Evolutionary conservation across 2,888 invertebrate species (phyloP), one percentile per base, ranked within the genome.

Genomic region (Orchesellides sinensis): DNA sequence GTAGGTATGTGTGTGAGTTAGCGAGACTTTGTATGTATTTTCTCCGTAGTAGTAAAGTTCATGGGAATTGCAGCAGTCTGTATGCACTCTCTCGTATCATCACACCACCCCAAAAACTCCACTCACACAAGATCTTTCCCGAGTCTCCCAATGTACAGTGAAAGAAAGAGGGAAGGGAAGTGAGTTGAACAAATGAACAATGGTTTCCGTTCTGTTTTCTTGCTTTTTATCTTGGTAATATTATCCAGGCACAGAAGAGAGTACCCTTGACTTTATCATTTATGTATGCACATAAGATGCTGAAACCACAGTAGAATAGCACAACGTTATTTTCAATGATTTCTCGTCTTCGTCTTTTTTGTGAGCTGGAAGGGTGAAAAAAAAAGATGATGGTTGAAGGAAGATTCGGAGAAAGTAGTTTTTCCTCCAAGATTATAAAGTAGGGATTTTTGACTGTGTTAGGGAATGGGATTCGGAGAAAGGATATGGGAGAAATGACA

Each of bases 31-130:
- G n/a, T 54, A 45, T 29, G 10, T 21, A n/a, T 12, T 3, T 69
- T 52, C 21, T 52, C 21, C 23, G 69, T 69, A 73, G n/a, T n/a
- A n/a, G 66, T 80, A 80, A 80, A 80, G 80, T 80, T 80, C 80
- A 80, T 45, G 80, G 80, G 66, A 80, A 80, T 66, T 80, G 80
- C 80, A 80, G 73, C 80, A 80, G 80, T 66, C 72, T 80, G 80
- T 73, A 80, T 80, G 80, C 80, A 80, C 72, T 73, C 80, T 73
- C 80, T 80, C 80, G 73, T 80, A 80, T 73, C 80, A 66, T 73
- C 80, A 54, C 63, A 40, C n/a, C 40, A n/a, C 47, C 17, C 19
- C 59, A 49, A 21, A 25, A 12, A 14, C 10, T 21, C 1, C 14
- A 23, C 65, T 21, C 63, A 17, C 35, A 35, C 63, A 21, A 63